Base-by-base conservation (phyloP, 2,797 vertebrate genomes). In the Centropyge bicolor region DNA sequence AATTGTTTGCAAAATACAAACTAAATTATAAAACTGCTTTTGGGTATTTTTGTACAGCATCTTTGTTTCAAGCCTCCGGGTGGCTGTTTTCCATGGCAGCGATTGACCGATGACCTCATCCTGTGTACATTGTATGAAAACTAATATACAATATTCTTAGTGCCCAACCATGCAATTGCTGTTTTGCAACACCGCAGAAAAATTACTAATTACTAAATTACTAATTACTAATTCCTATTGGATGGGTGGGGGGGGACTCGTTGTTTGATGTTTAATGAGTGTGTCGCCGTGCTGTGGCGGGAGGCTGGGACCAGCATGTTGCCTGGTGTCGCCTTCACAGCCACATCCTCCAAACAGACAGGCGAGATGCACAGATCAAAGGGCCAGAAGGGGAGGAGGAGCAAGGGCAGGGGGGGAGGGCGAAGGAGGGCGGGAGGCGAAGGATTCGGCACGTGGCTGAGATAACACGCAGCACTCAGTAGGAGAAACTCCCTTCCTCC, bases 211-310 rank as follows among this genome's bases (percentile, higher is more conserved):
- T n/a, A n/a, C n/a, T n/a, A n/a, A n/a, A n/a, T n/a, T n/a, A n/a
- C n/a, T n/a, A n/a, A n/a, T n/a, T n/a, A n/a, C n/a, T n/a, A n/a
- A n/a, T n/a, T 35, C 57, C 10, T 48, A 5, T 14, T 24, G 2
- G 43, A 20, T 13, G 73, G 19, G 13, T 40, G 59, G n/a, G 43
- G 24, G 49, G 60, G 5, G 45, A 35, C 3, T 27, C 19, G 56
- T 43, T 61, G 54, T 84, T 77, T 84, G 86, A 88, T 84, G 80
- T 92, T 91, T 91, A 89, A 92, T 91, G 84, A 86, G 76, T 67
- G 84, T 79, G 89, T 74, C 65, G 83, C 56, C 65, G 69, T 76
- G 75, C 79, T 59, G 73, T 57, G 72, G 60, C 38, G 24, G 78
- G 81, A 76, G 75, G 72, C 60, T 10, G 68, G 64, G 74, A 80